Evolutionary conservation across 2,113 vertebrate species (phyloP).

Genomic region (Cyrtonyx montezumae): DNA sequence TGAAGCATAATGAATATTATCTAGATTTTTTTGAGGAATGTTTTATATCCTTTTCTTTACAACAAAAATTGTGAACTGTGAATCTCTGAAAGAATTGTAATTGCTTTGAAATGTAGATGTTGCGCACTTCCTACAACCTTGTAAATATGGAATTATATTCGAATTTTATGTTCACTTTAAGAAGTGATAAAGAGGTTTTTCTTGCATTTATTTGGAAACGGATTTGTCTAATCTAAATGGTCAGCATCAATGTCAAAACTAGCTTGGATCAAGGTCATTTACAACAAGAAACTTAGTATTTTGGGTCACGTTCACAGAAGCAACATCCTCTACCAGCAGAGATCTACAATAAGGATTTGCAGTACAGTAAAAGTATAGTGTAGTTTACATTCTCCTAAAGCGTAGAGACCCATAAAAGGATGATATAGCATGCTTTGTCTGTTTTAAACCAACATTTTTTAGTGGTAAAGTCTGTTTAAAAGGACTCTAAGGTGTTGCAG

Average conservation of each 20-base stretch:
- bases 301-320: neutral
- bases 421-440: neutral
- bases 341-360: neutral
- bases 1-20: neutral
- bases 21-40: neutral
- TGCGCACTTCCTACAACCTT: neutral
- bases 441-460: neutral
- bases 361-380: neutral
- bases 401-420: neutral
- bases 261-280: neutral
- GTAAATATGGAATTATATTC: neutral
- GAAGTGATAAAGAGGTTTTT: rapidly evolving
- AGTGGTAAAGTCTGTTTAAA: neutral
- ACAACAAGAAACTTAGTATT: neutral
- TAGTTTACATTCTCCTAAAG: neutral
- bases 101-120: neutral
- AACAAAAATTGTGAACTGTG: neutral
- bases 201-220: neutral
- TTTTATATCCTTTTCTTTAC: neutral
- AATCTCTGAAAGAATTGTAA: neutral
- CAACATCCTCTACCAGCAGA: neutral
- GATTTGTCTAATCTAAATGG: neutral
- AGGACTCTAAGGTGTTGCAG: neutral
- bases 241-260: neutral
- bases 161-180: neutral